Evolutionary conservation across 2,113 vertebrate genomes (phyloP).

Genomic region (Ariopsis seemanni): DNA sequence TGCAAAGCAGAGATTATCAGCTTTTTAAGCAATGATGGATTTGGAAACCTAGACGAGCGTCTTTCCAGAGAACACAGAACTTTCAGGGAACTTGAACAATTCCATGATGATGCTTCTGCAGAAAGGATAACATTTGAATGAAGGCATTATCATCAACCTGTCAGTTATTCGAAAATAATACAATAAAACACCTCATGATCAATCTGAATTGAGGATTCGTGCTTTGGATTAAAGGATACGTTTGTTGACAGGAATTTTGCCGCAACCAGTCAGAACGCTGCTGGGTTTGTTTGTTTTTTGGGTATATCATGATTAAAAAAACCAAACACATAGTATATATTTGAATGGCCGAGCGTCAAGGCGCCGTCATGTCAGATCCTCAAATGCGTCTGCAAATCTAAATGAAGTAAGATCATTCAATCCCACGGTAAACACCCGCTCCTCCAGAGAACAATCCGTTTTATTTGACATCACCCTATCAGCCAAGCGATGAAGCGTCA

Average conservation of each 20-base stretch:
- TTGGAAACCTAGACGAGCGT: too few relatives aligned
- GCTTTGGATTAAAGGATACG: not conserved
- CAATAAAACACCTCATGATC: not conserved
- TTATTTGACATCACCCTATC: conserved; percentile 10
- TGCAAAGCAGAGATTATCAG: too few relatives aligned
- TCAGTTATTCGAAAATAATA: not conserved
- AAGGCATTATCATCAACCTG: not conserved
- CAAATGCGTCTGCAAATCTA: not conserved
- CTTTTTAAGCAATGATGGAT: too few relatives aligned
- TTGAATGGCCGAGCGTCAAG: not conserved
- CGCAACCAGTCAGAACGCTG: not conserved
- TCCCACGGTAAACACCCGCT: not conserved
- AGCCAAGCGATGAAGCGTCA: not conserved
- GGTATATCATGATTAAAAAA: too few relatives aligned
- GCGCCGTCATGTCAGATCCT: not conserved
- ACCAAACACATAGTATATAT: not conserved
- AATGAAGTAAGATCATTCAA: not conserved
- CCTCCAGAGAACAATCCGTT: conserved; percentile 13
- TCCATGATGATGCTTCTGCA: too few relatives aligned
- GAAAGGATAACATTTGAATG: not conserved
- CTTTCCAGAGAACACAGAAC: too few relatives aligned
- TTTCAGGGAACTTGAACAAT: too few relatives aligned
- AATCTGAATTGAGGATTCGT: not conserved
- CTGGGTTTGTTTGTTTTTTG: not conserved
- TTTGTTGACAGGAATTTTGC: not conserved